phyloP scores from a whole-genome alignment of 2,113 vertebrate species.

The Copsychus sechellarum region DNA sequence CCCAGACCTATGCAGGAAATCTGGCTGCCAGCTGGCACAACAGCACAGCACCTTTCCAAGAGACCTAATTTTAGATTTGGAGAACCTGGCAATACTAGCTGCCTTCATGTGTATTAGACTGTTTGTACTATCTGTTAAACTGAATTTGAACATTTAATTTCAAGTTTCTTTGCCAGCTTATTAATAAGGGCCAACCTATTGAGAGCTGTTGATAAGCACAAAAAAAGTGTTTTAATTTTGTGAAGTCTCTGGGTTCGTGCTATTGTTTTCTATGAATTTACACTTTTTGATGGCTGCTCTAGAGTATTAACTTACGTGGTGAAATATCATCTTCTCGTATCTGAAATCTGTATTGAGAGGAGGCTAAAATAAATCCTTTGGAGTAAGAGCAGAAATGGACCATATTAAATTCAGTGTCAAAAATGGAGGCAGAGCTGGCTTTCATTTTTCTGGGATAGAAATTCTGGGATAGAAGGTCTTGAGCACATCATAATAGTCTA shows the following conservation, averaged over 20 bases:
- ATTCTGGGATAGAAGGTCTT: background rate
- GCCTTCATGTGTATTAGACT: background rate
- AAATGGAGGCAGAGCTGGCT: background rate
- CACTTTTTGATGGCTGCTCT: background rate
- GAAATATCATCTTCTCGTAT: background rate
- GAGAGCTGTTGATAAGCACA: background rate
- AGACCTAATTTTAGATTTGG: slow-evolving; percentile 3
- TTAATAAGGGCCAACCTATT: background rate
- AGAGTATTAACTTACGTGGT: background rate
- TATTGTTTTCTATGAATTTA: background rate
- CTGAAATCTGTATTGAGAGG: background rate
- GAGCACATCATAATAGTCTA: background rate
- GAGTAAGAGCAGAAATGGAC: background rate
- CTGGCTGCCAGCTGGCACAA: slow-evolving; percentile 5
- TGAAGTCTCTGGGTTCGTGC: background rate
- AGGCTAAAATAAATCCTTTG: background rate
- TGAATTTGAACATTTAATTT: background rate
- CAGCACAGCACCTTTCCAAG: background rate
- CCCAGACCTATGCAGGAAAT: background rate
- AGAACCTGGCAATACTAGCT: background rate
- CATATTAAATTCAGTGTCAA: background rate
- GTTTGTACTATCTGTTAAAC: background rate
- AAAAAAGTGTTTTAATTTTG: background rate
- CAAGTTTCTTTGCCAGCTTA: background rate
- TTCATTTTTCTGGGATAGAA: background rate